Evolutionary conservation across 2,888 invertebrate species (phyloP), one percentile per base, ranked within the genome.

Genomic region (Lycocerus yunnanus): DNA sequence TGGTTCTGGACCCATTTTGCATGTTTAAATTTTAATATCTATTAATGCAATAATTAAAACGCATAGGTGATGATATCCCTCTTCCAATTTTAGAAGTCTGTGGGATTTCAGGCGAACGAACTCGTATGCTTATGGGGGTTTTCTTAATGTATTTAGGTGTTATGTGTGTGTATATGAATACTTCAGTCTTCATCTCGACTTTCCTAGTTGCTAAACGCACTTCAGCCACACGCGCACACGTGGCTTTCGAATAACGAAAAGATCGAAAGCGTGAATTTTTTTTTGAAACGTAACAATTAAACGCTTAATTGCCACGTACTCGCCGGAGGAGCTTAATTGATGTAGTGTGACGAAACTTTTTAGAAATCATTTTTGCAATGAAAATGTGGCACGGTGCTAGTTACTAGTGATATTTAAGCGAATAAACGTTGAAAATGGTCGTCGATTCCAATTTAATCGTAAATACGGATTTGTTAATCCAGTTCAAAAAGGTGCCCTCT

Each of bases 61-160:
- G 43, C 43, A 43, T 43, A 43, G 43, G 43, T 43, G 43, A 43
- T 43, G 43, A 43, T n/a, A 43, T 63, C 66, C 11, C 66, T 24
- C 24, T 27, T 68, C n/a, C 67, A 60, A 27, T 69, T 73, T 59
- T 73, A 59, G 66, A 73, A 43, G 66, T 76, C 78, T 66, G 69
- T 71, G 73, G 77, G 81, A 79, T 83, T 83, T 82, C 82, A 73
- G 83, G 82, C 81, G 82, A 82, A 81, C 81, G 83, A 83, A 83
- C 83, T 82, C 82, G 69, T 43, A 66, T 21, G 66, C 72, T 68
- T 68, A 77, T 74, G 74, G 71, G 71, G 71, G 68, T 75, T 68
- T 68, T 71, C 68, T 74, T 71, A 74, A 71, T 74, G 71, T 74
- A 74, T 74, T 74, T 74, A 74, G 74, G 68, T 74, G 65, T 63